These are phyloP conservation scores for Eleginops maclovinus DNA, from an alignment of 2,113 vertebrate species.

Conservation along the genomic window DNA sequence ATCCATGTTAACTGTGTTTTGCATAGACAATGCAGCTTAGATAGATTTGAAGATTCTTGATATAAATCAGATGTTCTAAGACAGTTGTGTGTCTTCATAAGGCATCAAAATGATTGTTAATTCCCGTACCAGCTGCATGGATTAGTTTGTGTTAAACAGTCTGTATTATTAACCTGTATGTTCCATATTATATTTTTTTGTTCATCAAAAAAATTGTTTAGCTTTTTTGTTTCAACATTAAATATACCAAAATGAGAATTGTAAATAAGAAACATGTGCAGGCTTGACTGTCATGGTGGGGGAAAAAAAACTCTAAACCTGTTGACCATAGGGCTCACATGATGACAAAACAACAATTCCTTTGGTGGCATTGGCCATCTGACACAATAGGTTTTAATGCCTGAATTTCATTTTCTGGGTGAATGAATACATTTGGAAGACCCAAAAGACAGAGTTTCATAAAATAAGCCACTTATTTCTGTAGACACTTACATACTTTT, in stretches of 20 bases:
- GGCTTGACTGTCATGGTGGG: no score
- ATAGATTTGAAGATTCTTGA: background rate
- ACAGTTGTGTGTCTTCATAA: background rate
- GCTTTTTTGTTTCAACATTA: no score
- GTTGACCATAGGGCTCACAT: background rate
- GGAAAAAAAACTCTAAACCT: background rate
- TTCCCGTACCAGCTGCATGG: slow-evolving; percentile 2
- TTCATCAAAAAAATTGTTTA: no score
- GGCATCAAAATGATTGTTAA: background rate
- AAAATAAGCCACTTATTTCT: no score
- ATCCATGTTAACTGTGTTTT: slow-evolving; percentile 31
- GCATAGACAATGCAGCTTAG: background rate
- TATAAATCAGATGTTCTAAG: slow-evolving; percentile 26
- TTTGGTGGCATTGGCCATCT: background rate
- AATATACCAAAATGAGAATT: background rate
- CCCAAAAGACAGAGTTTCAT: no score
- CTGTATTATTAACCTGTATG: no score
- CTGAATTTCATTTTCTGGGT: no score
- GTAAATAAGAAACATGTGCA: background rate
- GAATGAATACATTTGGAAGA: no score
- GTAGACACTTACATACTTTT: background rate
- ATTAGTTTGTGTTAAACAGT: background rate
- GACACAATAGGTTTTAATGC: no score
- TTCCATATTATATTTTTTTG: no score
- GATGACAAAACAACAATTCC: background rate